These are phyloP conservation scores for Diplazon laetatorius DNA, from an alignment of 2,888 invertebrate genomes.

Conservation along the genomic window DNA sequence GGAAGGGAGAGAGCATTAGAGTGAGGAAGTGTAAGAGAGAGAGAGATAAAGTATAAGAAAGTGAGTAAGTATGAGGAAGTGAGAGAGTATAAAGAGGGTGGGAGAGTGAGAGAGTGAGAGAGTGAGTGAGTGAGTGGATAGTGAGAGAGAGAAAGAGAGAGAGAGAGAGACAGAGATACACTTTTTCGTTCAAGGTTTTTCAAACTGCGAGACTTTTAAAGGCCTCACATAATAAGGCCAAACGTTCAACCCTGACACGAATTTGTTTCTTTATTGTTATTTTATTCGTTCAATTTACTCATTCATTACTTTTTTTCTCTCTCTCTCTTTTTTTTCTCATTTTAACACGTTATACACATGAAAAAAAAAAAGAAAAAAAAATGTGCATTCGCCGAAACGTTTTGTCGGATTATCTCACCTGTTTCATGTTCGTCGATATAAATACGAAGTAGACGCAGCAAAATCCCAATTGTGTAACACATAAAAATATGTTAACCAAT, in stretches of 20 bases:
- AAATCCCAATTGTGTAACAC: conserved; percentile 98
- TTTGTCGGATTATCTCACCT: too few relatives aligned
- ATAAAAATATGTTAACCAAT: conserved; percentile 93
- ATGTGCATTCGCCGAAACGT: too few relatives aligned
- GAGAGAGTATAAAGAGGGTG: too few relatives aligned
- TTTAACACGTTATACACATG: too few relatives aligned
- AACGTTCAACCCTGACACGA: conserved; percentile 35
- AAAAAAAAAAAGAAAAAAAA: too few relatives aligned
- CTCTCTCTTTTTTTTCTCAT: too few relatives aligned
- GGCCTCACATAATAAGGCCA: conserved; percentile 21
- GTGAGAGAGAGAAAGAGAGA: background rate
- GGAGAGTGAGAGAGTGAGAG: too few relatives aligned
- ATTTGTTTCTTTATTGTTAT: conserved; percentile 6
- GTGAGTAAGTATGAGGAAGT: too few relatives aligned
- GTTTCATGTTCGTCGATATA: conserved; percentile 92
- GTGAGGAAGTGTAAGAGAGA: too few relatives aligned
- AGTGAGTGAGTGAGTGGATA: too few relatives aligned
- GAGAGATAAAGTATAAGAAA: too few relatives aligned
- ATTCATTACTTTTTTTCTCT: conserved; percentile 57
- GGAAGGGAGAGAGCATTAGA: too few relatives aligned
- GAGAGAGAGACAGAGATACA: conserved; percentile 5
- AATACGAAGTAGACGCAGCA: conserved; percentile 99
- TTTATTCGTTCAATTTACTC: background rate
- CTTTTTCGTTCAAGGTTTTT: background rate
- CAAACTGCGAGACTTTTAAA: conserved; percentile 22